Evolutionary conservation across 1,140 invertebrate species (phyloP), one percentile per base, ranked within the genome.

Genomic region (Protaetia brevitarsis): DNA sequence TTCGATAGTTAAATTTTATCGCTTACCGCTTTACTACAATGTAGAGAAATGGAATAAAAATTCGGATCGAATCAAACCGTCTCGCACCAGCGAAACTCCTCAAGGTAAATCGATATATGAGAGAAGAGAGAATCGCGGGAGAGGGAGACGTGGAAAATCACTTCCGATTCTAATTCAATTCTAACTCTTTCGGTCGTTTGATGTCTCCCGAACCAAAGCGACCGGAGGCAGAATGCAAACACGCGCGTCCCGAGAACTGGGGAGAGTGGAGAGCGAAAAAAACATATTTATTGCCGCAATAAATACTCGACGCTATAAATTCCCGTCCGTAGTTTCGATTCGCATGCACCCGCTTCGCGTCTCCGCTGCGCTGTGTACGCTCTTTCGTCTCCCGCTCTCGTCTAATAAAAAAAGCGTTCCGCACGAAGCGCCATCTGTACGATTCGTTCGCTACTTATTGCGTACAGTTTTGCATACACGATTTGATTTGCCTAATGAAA

Each of bases 281-380:
- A 51, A 51, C 41, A 51, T 51, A 51, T 51, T 51, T 51, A 51
- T 51, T 51, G 41, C 41, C 10, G 41, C 19, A 51, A 51, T 51
- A 51, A 51, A 51, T 51, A 51, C 41, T 51, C 0, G 21, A 19
- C 13, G 19, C 41, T 10, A 51, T 51, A 51, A 51, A 51, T 51
- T 51, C 19, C 21, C 19, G 41, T 51, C 41, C 26, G 13, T 23
- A 51, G 19, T 51, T 51, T 51, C 41, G 41, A 51, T 51, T 51
- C 41, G 41, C 16, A 10, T 51, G n/a, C 37, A 19, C 19, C 19
- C 41, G 41, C 3, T 51, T 51, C 26, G n/a, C 41, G 13, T 23
- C 41, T 51, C 4, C 16, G 11, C 19, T 10, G 19, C 41, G 13
- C 19, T 23, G 19, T 51, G 11, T n/a, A 19, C 19, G 41, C 13